Conservation (phyloP, 2,888 invertebrate species). For the Agriopis marginaria region DNA sequence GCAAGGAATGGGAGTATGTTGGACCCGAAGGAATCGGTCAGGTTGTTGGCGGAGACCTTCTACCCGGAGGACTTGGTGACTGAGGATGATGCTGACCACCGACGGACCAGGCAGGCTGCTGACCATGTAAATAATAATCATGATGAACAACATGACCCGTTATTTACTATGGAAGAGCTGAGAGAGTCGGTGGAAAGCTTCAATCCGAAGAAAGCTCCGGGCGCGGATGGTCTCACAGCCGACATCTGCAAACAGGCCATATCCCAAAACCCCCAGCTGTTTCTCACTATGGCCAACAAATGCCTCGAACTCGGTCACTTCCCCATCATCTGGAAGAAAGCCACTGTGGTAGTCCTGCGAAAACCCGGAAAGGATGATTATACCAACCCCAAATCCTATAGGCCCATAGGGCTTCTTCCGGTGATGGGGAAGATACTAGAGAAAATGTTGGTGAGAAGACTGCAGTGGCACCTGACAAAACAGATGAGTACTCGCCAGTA, state of each 20-base stretch:
- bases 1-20: no score
- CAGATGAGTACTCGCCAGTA: no score
- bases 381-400: background rate
- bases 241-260: constrained; percentile 43
- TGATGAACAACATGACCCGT: background rate
- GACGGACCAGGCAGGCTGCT: background rate
- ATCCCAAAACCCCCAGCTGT: constrained; percentile 14
- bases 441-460: background rate
- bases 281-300: constrained; percentile 39
- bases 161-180: background rate
- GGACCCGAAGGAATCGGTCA: no score
- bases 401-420: no score
- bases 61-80: background rate
- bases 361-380: constrained; percentile 45
- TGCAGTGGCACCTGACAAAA: background rate
- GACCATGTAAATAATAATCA: background rate
- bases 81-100: background rate
- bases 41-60: background rate
- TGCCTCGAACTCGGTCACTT: constrained; percentile 38
- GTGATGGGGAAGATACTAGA: constrained; percentile 37
- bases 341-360: constrained; percentile 34
- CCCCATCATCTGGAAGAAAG: constrained; percentile 3
- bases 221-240: constrained; percentile 43
- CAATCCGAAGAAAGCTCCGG: constrained; percentile 44
- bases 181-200: background rate